Conservation (phyloP, 2,113 vertebrate genomes). For the Elachura formosa region DNA sequence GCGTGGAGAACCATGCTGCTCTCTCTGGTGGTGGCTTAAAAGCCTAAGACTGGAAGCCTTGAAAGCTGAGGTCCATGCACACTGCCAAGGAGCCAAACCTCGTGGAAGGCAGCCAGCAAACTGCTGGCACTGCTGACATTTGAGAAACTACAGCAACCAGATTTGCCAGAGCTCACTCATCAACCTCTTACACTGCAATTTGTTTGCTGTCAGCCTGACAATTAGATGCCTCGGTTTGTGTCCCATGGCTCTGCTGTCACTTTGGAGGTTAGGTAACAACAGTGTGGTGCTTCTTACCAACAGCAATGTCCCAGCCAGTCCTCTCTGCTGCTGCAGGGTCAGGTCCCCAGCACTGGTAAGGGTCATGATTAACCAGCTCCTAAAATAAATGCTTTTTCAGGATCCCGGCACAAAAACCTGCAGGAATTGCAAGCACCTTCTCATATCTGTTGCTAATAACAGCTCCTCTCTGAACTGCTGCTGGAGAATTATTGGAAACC, state of each 20-base stretch:
- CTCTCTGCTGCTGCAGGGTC: background rate
- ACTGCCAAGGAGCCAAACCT: background rate
- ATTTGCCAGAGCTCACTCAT: background rate
- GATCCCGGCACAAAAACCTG: background rate
- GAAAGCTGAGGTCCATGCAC: fast-evolving
- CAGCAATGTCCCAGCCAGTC: background rate
- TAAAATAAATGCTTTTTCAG: background rate
- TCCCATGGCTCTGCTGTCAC: background rate
- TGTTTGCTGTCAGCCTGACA: background rate
- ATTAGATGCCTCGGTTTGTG: background rate
- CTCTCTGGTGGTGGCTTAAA: background rate
- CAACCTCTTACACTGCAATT: background rate
- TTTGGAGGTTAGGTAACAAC: background rate
- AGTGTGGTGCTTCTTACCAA: background rate
- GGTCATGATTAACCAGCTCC: background rate
- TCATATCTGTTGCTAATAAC: background rate
- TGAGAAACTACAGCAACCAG: background rate
- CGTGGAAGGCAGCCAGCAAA: background rate
- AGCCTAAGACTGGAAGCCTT: background rate
- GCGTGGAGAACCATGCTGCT: background rate
- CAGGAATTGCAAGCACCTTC: background rate
- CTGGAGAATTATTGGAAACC: background rate
- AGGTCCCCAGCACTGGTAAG: background rate
- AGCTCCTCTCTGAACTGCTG: background rate
- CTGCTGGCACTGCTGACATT: background rate